Base-by-base conservation (phyloP, 2,888 invertebrate genomes). In the Neoaliturus tenellus region DNA sequence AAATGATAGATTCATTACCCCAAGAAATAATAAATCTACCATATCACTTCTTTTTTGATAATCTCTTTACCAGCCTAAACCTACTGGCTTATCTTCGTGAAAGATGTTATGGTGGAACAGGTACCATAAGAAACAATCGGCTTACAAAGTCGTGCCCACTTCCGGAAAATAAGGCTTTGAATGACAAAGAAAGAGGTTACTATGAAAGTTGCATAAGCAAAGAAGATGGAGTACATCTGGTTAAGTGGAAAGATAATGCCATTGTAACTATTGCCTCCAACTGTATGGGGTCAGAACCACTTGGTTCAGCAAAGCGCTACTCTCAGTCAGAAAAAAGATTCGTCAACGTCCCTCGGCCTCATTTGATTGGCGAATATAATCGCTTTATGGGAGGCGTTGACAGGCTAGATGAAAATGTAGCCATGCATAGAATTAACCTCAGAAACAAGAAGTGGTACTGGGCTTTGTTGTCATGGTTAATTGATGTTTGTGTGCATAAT, bases 41-140 rank as follows among this genome's bases (percentile, higher is more conserved):
- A 69, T 87, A 85, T 78, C 80, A 67, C 35, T 84, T 88, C 69
- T 87, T 85, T 82, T 84, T 86, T 82, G 87, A 88, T 51, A 87
- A 88, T 67, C 81, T 87, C 14, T 87, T 88, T 69, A 88, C 86
- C 6, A 71, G 75, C 69, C 48, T 86, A 23, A 82, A 82, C 35
- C 44, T 88, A 17, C 83, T 88, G 20, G 67, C 58, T 23, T 69
- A 86, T 28, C 84, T 87, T 28, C 84, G 85, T 62, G 48, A 80
- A 31, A 82, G 75, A n/a, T 86, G 86, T 1, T 88, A 88, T 87
- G 85, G 83, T 84, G 86, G 83, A 41, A 87, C 87, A 44, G 88
- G 87, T 71, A 87, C 88, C 41, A 84, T 88, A 20, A 44, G 88
- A 20, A 87, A 87, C 80, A 87, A 88, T 82, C 80, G 86, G 73